Percentiles rank a stretch among this genome's conserved stretches.
Conservation (phyloP, 2,888 invertebrate species). For the Ophion obscuratus region DNA sequence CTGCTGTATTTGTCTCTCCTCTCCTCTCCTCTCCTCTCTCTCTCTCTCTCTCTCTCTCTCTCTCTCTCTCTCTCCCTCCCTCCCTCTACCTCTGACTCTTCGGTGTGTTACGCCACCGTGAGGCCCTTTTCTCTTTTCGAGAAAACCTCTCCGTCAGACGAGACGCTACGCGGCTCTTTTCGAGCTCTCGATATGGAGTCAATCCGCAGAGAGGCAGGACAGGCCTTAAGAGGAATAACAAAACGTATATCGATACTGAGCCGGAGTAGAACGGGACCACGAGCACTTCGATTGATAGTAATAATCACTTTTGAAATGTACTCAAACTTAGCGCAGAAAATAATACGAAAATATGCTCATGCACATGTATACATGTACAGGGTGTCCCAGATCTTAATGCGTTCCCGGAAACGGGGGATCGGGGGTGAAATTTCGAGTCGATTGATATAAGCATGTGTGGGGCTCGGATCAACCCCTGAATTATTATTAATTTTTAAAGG, state of each 20-base stretch:
- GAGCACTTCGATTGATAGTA: conserved; percentile 1
- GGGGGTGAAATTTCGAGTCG: too few species aligned
- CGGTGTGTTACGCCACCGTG: conserved; percentile 50
- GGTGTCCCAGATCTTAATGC: too few species aligned
- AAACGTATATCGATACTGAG: background rate
- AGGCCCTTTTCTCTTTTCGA: conserved; percentile 33
- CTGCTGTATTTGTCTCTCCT: conserved; percentile 14
- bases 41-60: background rate
- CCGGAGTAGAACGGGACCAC: background rate
- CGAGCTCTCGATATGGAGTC: conserved; percentile 59
- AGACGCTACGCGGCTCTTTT: conserved; percentile 15
- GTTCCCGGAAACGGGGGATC: too few species aligned
- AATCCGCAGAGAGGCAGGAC: conserved; percentile 7
- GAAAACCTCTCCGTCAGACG: conserved; percentile 10
- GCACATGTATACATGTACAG: too few species aligned
- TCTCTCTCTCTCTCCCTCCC: background rate
- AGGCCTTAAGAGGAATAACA: conserved; percentile 55
- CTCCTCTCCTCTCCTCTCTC: conserved; percentile 1
- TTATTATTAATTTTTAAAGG: too few species aligned
- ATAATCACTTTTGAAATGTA: conserved; percentile 11
- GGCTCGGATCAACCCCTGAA: too few species aligned
- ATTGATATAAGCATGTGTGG: too few species aligned
- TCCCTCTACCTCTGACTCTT: conserved; percentile 29
- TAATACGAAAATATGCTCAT: background rate
- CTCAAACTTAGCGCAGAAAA: background rate